Base-by-base conservation (phyloP, 2,888 invertebrate genomes). In the Parnassius smintheus region DNA sequence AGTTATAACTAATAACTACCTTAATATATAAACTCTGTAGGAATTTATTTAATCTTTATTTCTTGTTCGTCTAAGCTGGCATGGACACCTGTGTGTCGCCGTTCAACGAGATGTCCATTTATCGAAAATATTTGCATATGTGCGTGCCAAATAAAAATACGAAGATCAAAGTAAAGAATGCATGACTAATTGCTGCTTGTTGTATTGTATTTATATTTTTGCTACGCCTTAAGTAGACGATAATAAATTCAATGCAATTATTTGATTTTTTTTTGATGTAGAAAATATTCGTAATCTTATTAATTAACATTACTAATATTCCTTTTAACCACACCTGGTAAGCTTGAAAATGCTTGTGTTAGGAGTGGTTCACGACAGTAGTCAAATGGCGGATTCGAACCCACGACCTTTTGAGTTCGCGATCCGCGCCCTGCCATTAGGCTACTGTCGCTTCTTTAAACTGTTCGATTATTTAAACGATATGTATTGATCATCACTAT, bases 91-190 rank as follows among this genome's bases (percentile, higher is more conserved):
- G 83, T 81, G 69, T 65, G 61, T 65, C 68, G 68, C 70, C 72
- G 73, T 70, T 75, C 74, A 70, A 66, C 71, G 70, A 68, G 71
- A 66, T 64, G 68, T 67, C 73, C 73, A 75, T 77, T 81, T 82
- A 82, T 78, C 80, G 75, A 74, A 67, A 67, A 71, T 77, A 84
- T 85, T 87, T 85, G 81, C 85, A 86, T 85, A 81, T 72, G 35
- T 35, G 74, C 78, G 80, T 70, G 74, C 70, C 73, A 75, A 75
- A 84, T 84, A 80, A 81, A 46, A 79, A 79, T 73, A 74, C 75
- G 72, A 80, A 78, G 74, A 81, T 80, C 77, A 78, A 76, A 79
- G 72, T 76, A 75, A 82, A 82, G 80, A 72, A 77, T 73, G 78
- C 78, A 77, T 80, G 77, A 79, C 79, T 83, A 81, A 83, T 82